These are phyloP conservation scores for Lindbergichthys nudifrons DNA, from an alignment of 2,797 vertebrate genomes.

Conservation along the genomic window DNA sequence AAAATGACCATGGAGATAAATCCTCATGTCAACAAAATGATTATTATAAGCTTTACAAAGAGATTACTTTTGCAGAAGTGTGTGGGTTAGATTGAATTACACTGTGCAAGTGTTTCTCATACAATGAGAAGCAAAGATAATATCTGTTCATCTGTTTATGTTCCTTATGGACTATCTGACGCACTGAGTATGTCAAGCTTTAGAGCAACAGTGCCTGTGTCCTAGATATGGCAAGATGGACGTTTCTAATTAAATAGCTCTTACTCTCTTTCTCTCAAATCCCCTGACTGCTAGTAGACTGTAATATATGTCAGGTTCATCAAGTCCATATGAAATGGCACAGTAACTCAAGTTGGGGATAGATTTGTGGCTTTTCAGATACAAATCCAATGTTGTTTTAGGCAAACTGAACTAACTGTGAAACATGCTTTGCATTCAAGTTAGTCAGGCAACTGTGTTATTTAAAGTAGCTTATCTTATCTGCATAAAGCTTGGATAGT, in stretches of 20 bases:
- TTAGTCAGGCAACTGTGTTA: not conserved
- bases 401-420: not conserved
- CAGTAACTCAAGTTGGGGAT: conserved; percentile 16
- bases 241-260: conserved; percentile 71
- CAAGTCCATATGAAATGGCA: conserved; percentile 51
- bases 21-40: not conserved
- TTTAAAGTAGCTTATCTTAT: conserved; percentile 19
- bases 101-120: not conserved
- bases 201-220: conserved; percentile 60
- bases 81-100: not conserved
- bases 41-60: not conserved
- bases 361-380: conserved; percentile 15
- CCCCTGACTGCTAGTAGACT: conserved; percentile 56
- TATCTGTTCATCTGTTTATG: conserved; percentile 14
- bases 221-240: conserved; percentile 70
- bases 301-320: conserved; percentile 59
- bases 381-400: not conserved
- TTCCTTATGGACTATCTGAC: conserved; percentile 11
- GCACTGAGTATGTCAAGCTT: conserved; percentile 34
- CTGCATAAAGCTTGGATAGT: not conserved
- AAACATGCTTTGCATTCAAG: not conserved
- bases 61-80: not conserved
- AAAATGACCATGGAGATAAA: not conserved
- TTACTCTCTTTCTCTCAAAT: conserved; percentile 38
- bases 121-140: not conserved